These are phyloP conservation scores for Carassius carassius DNA, from an alignment of 2,113 vertebrate species.

Conservation along the genomic window DNA sequence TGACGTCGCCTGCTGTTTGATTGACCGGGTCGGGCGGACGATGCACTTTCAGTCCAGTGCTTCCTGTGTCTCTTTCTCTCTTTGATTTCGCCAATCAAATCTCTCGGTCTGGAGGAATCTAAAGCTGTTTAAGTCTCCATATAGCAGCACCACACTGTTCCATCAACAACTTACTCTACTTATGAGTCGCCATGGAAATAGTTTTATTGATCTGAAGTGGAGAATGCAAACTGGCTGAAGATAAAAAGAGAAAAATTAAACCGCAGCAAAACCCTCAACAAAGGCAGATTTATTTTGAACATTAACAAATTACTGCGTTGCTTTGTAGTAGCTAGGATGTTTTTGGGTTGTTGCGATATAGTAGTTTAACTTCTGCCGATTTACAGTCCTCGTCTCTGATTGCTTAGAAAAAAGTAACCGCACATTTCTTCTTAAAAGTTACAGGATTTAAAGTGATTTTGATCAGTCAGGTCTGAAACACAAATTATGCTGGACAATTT, in stretches of 20 bases:
- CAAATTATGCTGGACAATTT: neutral
- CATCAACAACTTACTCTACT: conserved; percentile 16
- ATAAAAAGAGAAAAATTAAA: neutral
- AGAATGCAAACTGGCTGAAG: neutral
- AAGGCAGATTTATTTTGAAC: neutral
- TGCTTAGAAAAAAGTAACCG: neutral
- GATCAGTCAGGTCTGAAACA: neutral
- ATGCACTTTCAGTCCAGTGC: neutral
- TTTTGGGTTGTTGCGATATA: neutral
- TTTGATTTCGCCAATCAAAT: neutral
- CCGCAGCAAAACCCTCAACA: neutral
- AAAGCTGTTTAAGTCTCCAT: neutral
- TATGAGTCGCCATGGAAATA: conserved; percentile 29
- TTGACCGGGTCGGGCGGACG: conserved; percentile 33
- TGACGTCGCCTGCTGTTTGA: conserved; percentile 20
- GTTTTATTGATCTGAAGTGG: neutral
- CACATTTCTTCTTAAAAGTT: neutral
- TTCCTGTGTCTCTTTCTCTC: neutral
- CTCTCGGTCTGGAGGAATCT: neutral
- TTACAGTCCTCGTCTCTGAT: neutral
- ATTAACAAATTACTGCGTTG: neutral
- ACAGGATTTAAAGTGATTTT: neutral
- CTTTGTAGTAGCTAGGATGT: neutral
- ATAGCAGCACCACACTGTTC: neutral
- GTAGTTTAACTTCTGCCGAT: neutral